Evolutionary conservation across 2,888 invertebrate species (phyloP).

Genomic region (Agrochola circellaris): DNA sequence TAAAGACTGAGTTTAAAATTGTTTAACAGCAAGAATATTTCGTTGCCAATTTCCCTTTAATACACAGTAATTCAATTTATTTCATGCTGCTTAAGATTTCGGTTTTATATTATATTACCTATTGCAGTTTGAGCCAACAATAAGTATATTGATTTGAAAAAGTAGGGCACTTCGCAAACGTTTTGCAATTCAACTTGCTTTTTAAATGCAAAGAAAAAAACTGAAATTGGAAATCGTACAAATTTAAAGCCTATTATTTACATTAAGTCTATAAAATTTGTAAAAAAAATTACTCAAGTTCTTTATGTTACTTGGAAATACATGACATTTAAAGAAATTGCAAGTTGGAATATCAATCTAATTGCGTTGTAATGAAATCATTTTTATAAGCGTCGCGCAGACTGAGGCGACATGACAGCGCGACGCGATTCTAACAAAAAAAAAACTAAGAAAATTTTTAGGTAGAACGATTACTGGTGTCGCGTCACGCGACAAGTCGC

Average conservation of each 20-base stretch:
- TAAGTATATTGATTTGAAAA: constrained; percentile 11
- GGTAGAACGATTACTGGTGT: too few relatives aligned
- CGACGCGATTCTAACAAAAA: too few relatives aligned
- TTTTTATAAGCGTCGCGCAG: too few relatives aligned
- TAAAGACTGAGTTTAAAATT: not conserved
- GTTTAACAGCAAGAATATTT: not conserved
- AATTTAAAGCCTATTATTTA: constrained; percentile 7
- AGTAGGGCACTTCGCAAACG: constrained; percentile 22
- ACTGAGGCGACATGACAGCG: too few relatives aligned
- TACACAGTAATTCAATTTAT: constrained; percentile 50
- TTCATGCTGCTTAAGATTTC: constrained; percentile 55
- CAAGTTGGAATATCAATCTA: not conserved
- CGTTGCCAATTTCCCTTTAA: constrained; percentile 25
- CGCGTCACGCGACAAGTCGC: too few relatives aligned
- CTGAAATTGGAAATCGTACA: not conserved
- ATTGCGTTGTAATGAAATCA: not conserved
- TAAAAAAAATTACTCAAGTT: not conserved
- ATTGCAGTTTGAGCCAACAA: not conserved
- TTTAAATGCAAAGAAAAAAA: not conserved
- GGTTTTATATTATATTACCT: constrained; percentile 12
- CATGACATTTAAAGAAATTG: not conserved
- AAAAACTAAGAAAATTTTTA: too few relatives aligned
- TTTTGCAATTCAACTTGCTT: not conserved
- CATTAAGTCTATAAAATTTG: constrained; percentile 1
- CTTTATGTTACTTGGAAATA: not conserved